Conservation (phyloP, 2,888 invertebrate species). For the Lepas anatifera region DNA sequence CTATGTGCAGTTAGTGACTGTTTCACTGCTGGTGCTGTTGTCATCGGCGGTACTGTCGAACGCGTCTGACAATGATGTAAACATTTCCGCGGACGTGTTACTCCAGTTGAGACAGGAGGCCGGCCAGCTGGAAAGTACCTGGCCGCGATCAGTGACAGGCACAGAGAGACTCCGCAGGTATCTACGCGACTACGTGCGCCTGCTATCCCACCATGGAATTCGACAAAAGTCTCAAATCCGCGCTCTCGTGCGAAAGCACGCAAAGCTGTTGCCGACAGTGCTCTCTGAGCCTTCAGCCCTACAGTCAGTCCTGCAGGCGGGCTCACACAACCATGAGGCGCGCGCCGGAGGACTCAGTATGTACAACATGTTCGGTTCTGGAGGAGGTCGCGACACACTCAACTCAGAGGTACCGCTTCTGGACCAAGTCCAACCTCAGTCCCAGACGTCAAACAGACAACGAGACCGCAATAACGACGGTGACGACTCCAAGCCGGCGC, state of each 20-base stretch:
- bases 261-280: neutral
- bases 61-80: no score
- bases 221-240: neutral
- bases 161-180: neutral
- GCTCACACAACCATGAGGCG: neutral
- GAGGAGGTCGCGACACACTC: neutral
- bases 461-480: neutral
- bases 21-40: neutral
- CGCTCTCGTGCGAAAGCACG: neutral
- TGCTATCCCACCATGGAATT: neutral
- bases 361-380: neutral
- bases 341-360: neutral
- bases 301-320: neutral
- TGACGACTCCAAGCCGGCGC: conserved; percentile 8
- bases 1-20: neutral
- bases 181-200: neutral
- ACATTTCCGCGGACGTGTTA: neutral
- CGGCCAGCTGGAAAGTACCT: neutral
- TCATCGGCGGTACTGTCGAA: neutral
- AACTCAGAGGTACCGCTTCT: neutral
- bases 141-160: neutral
- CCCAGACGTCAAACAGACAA: no score
- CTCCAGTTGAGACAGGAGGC: neutral
- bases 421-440: neutral
- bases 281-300: neutral